Evolutionary conservation across 2,888 invertebrate genomes (phyloP).

Genomic region (Polydrusus pterygomalis): DNA sequence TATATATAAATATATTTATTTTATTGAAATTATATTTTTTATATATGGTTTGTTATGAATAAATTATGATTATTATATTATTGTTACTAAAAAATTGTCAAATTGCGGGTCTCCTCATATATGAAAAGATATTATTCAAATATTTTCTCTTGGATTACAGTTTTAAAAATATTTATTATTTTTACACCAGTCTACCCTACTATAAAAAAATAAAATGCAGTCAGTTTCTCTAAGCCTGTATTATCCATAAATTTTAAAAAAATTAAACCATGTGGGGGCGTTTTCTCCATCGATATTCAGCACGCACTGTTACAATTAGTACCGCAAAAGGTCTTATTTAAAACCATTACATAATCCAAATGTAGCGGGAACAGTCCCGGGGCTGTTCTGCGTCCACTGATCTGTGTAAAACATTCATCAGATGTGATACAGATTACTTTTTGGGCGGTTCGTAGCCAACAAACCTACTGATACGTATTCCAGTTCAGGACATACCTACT

Average conservation of each 20-base stretch:
- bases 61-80: too few relatives aligned
- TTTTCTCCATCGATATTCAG: background rate
- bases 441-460: slow-evolving; percentile 38
- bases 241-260: background rate
- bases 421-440: slow-evolving; percentile 49
- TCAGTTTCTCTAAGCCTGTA: background rate
- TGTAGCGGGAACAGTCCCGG: slow-evolving; percentile 17
- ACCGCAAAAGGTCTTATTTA: slow-evolving; percentile 12
- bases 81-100: too few relatives aligned
- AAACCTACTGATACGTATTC: slow-evolving; percentile 41
- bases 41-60: too few relatives aligned
- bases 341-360: slow-evolving; percentile 19
- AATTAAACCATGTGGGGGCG: slow-evolving; percentile 1
- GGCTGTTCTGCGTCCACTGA: slow-evolving; percentile 34
- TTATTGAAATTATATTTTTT: too few relatives aligned
- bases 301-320: slow-evolving; percentile 16
- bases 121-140: too few relatives aligned
- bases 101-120: too few relatives aligned
- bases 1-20: too few relatives aligned
- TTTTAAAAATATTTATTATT: too few relatives aligned
- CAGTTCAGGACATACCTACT: background rate
- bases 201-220: too few relatives aligned
- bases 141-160: too few relatives aligned
- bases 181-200: background rate
- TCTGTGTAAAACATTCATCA: slow-evolving; percentile 46